Conservation (phyloP, 1,140 invertebrate genomes). For the Mactra quadrangularis region DNA sequence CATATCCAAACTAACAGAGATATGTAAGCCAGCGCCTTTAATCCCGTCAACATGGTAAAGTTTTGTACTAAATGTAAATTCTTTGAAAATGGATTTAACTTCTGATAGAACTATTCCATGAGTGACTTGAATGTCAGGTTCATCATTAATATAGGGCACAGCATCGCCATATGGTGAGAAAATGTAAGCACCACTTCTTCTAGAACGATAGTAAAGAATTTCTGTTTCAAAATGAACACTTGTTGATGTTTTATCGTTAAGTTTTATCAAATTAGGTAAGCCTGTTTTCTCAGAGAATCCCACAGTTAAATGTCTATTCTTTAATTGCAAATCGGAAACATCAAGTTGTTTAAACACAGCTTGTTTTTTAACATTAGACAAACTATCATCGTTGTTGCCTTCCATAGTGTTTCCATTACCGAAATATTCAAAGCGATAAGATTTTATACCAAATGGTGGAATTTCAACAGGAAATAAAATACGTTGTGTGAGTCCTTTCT, state of each 20-base stretch:
- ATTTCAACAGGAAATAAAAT: slow-evolving; percentile 6
- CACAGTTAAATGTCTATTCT: slow-evolving; percentile 26
- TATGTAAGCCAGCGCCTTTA: slow-evolving; percentile 87
- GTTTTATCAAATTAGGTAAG: slow-evolving; percentile 10
- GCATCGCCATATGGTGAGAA: slow-evolving; percentile 75
- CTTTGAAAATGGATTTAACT: slow-evolving; percentile 86
- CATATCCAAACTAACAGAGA: slow-evolving; percentile 86
- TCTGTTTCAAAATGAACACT: slow-evolving; percentile 77
- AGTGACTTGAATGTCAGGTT: neutral
- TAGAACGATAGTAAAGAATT: slow-evolving; percentile 21
- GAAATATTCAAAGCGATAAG: slow-evolving; percentile 10
- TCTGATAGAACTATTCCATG: slow-evolving; percentile 88
- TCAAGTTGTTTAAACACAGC: neutral
- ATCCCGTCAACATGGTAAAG: slow-evolving; percentile 30
- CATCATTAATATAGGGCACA: slow-evolving; percentile 16
- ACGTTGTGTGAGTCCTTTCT: neutral
- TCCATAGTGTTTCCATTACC: slow-evolving; percentile 4
- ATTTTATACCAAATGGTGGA: slow-evolving; percentile 4
- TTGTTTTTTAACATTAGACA: neutral
- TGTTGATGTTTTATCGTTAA: neutral
- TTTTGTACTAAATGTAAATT: slow-evolving; percentile 72
- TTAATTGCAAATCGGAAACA: neutral
- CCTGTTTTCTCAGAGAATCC: slow-evolving; percentile 33
- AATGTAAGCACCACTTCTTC: slow-evolving; percentile 53
- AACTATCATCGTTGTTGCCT: neutral